phyloP scores from a whole-genome alignment of 1,140 invertebrate species.

The Micrasema minimum region DNA sequence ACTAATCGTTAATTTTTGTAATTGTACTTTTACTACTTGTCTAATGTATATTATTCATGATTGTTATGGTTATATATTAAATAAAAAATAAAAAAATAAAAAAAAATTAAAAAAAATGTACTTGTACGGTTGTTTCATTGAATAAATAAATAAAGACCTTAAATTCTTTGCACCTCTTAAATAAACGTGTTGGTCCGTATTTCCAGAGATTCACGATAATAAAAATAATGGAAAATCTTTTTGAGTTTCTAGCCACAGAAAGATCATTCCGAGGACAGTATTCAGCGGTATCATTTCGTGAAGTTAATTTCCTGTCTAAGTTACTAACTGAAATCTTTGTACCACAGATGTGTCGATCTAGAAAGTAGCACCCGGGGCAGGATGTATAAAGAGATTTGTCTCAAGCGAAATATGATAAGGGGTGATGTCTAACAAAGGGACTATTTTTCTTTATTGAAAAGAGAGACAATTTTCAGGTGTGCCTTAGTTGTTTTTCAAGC shows the following conservation, averaged over 20 bases:
- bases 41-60: too few species aligned
- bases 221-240: constrained; percentile 14
- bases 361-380: background rate
- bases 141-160: too few species aligned
- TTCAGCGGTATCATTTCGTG: constrained; percentile 59
- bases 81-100: too few species aligned
- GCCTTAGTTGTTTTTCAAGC: too few species aligned
- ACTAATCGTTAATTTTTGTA: too few species aligned
- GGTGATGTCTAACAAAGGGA: constrained; percentile 17
- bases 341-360: constrained; percentile 12
- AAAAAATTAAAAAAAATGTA: too few species aligned
- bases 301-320: constrained; percentile 63
- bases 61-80: too few species aligned
- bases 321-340: constrained; percentile 55
- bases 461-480: too few species aligned
- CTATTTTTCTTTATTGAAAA: constrained; percentile 1
- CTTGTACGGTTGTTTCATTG: too few species aligned
- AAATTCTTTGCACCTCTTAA: too few species aligned
- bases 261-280: background rate
- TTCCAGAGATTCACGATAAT: background rate
- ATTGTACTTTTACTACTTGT: too few species aligned
- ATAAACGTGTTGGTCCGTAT: too few species aligned
- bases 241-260: background rate
- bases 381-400: constrained; percentile 28
- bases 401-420: constrained; percentile 8